A percentile compares a stretch with the other conserved stretches of the same genome.
Conservation (phyloP, 2,888 invertebrate species). For the Theretra japonica region DNA sequence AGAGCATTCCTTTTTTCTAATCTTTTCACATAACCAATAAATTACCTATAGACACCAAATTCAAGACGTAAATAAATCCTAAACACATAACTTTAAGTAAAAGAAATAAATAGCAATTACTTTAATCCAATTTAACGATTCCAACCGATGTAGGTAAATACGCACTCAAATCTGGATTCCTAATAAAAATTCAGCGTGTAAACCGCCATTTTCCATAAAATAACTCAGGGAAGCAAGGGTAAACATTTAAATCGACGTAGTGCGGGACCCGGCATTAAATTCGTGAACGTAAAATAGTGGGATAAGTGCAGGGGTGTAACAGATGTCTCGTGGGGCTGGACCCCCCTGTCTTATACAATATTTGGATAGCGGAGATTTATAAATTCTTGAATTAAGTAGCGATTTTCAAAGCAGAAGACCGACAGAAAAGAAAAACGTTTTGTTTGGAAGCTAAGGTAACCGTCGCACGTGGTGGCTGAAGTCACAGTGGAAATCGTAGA, state of each 20-base stretch:
- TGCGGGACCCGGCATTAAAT: constrained; percentile 31
- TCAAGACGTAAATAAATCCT: too few relatives aligned
- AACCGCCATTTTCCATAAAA: constrained; percentile 34
- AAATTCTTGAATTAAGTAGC: background rate
- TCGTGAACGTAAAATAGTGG: constrained; percentile 28
- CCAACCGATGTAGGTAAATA: constrained; percentile 1
- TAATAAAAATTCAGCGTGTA: constrained; percentile 37
- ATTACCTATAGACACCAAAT: too few relatives aligned
- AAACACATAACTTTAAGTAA: background rate
- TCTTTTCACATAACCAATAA: too few relatives aligned
- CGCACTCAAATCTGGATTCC: constrained; percentile 20
- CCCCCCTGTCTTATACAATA: background rate
- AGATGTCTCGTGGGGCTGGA: background rate
- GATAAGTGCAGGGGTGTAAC: constrained; percentile 11
- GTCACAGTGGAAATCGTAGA: too few relatives aligned
- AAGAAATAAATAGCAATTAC: background rate
- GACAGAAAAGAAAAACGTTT: too few relatives aligned
- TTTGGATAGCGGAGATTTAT: background rate
- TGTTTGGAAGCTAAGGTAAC: too few relatives aligned
- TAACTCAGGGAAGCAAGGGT: constrained; percentile 30
- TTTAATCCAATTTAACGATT: constrained; percentile 16
- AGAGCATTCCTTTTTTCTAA: too few relatives aligned
- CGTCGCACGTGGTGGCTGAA: too few relatives aligned
- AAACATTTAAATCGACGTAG: constrained; percentile 33
- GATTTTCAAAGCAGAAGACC: background rate